Percentiles rank a stretch among this genome's conserved stretches.
These are phyloP conservation scores for Scaptomyza reducta DNA, from an alignment of 2,888 invertebrate genomes.

Conservation along the genomic window DNA sequence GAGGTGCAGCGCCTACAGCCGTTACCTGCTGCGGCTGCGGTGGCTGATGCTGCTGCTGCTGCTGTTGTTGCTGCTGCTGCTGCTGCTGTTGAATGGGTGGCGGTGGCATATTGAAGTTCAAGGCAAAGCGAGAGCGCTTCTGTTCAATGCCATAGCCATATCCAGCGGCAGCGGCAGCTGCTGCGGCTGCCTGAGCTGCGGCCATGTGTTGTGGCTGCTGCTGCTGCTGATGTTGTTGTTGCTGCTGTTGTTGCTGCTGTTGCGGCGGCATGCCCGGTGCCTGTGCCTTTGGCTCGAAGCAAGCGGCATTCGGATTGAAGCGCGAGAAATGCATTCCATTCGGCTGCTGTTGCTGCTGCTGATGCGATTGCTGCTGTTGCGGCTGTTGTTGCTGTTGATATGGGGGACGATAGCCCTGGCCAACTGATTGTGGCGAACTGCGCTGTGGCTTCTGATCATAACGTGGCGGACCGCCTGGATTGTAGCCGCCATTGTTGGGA, in stretches of 20 bases:
- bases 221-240: slow-evolving; percentile 26
- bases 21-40: slow-evolving; percentile 50
- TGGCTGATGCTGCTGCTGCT: slow-evolving; percentile 41
- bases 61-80: slow-evolving; percentile 52
- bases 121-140: slow-evolving; percentile 69
- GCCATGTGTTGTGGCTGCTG: slow-evolving; percentile 56
- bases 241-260: slow-evolving; percentile 48
- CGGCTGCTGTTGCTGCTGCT: slow-evolving; percentile 31
- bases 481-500: slow-evolving; percentile 43
- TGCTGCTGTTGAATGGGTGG: slow-evolving; percentile 61
- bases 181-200: slow-evolving; percentile 53
- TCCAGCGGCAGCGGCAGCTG: slow-evolving; percentile 46
- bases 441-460: slow-evolving; percentile 61
- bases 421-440: slow-evolving; percentile 56
- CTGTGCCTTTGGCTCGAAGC: slow-evolving; percentile 67
- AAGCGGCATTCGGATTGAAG: slow-evolving; percentile 74
- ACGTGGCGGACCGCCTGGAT: slow-evolving; percentile 51
- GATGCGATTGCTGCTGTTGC: slow-evolving; percentile 51
- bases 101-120: slow-evolving; percentile 70
- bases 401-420: slow-evolving; percentile 58
- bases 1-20: slow-evolving; percentile 34
- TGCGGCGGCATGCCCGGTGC: slow-evolving; percentile 40
- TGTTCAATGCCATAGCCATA: slow-evolving; percentile 66
- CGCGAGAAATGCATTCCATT: slow-evolving; percentile 64
- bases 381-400: slow-evolving; percentile 46